phyloP scores from a whole-genome alignment of 2,113 vertebrate genomes.

The Ochotona curzoniae region DNA sequence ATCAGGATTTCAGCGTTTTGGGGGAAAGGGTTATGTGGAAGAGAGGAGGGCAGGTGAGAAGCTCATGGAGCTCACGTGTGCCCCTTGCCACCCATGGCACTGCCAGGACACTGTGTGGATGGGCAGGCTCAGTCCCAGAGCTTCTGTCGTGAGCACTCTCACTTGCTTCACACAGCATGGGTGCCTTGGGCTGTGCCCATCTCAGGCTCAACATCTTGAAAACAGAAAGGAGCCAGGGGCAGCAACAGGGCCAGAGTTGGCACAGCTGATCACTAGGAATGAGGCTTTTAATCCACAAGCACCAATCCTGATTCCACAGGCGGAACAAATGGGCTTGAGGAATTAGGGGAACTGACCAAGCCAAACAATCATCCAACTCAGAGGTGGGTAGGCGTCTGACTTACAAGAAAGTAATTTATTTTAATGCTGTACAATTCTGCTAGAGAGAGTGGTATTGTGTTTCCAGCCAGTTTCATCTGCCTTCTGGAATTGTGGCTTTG shows the following conservation, averaged over 20 bases:
- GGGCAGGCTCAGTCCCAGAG: no score
- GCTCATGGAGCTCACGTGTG: not conserved
- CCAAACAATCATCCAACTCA: no score
- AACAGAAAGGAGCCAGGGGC: not conserved
- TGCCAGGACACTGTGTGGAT: not conserved
- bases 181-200: no score
- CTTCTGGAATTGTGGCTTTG: not conserved
- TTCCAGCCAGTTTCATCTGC: not conserved
- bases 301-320: not conserved
- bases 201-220: fast-evolving
- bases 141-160: no score
- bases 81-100: not conserved
- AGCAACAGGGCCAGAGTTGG: no score
- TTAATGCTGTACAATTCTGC: not conserved
- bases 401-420: not conserved
- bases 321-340: not conserved
- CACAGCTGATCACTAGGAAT: no score
- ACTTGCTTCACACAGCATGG: no score
- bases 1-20: not conserved
- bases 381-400: no score
- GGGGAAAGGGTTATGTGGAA: not conserved
- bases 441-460: not conserved
- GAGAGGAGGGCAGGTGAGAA: not conserved
- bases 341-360: not conserved
- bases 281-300: not conserved